Percentiles rank a stretch among this genome's conserved stretches.
These are phyloP conservation scores for Poeciliopsis infans DNA, from an alignment of 2,797 vertebrate species.

Conservation along the genomic window DNA sequence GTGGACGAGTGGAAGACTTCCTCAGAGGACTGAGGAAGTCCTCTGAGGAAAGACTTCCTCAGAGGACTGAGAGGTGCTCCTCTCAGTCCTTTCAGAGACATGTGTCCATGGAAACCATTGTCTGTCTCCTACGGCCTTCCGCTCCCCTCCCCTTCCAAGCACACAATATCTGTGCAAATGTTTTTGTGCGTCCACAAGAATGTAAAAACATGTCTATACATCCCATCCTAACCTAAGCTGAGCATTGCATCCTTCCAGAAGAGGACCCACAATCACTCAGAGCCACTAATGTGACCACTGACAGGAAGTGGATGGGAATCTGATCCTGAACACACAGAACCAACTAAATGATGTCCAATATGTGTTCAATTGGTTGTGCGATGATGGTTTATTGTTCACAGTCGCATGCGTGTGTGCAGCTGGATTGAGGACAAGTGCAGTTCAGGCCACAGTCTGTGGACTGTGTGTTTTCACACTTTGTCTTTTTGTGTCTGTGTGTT, in stretches of 20 bases:
- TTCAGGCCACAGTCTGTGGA: slow-evolving; percentile 45
- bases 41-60: slow-evolving; percentile 73
- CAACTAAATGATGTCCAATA: not conserved
- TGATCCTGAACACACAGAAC: slow-evolving; percentile 17
- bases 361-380: not conserved
- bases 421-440: slow-evolving; percentile 52
- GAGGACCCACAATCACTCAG: not conserved
- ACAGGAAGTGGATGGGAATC: slow-evolving; percentile 3
- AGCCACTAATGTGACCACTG: slow-evolving; percentile 34
- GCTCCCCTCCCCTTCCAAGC: slow-evolving; percentile 12
- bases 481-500: slow-evolving; percentile 1
- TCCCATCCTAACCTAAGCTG: slow-evolving; percentile 2
- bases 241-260: slow-evolving; percentile 16
- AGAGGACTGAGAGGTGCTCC: slow-evolving; percentile 68
- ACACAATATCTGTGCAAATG: slow-evolving; percentile 10
- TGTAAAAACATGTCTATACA: slow-evolving; percentile 9
- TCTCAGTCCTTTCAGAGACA: slow-evolving; percentile 59
- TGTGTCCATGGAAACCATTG: slow-evolving; percentile 73
- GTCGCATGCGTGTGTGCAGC: slow-evolving; percentile 23
- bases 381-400: slow-evolving; percentile 2
- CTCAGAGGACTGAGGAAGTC: too few species aligned
- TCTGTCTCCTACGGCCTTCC: slow-evolving; percentile 64
- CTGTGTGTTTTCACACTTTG: slow-evolving; percentile 21
- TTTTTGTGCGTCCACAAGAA: slow-evolving; percentile 1
- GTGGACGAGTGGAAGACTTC: slow-evolving; percentile 68